Evolutionary conservation across 2,888 invertebrate species (phyloP).

Genomic region (Miltochrista miniata): DNA sequence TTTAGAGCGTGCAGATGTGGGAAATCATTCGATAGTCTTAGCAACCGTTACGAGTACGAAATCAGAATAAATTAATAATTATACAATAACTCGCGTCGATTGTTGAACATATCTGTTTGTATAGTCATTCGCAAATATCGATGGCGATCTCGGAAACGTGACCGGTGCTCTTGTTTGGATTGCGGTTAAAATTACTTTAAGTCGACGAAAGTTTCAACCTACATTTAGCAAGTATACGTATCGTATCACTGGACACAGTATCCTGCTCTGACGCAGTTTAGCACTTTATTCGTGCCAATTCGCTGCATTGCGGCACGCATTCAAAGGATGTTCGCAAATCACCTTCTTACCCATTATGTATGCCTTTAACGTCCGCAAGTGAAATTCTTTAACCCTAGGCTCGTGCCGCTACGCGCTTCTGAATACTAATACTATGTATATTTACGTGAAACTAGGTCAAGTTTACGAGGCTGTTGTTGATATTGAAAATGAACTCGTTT

Average conservation of each 20-base stretch:
- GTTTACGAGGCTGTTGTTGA: constrained; percentile 28
- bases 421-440: constrained; percentile 53
- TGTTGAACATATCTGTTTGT: constrained; percentile 41
- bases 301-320: constrained; percentile 72
- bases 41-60: constrained; percentile 52
- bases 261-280: constrained; percentile 65
- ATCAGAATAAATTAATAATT: constrained; percentile 55
- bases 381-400: constrained; percentile 61
- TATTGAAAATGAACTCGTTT: constrained; percentile 16
- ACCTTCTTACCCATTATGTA: constrained; percentile 36
- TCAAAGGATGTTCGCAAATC: constrained; percentile 64
- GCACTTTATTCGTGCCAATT: constrained; percentile 65
- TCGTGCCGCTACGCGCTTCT: constrained; percentile 52
- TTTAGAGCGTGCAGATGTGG: constrained; percentile 75
- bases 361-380: constrained; percentile 56
- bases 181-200: constrained; percentile 68
- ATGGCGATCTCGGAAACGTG: constrained; percentile 66
- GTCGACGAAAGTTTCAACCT: constrained; percentile 76
- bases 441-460: constrained; percentile 41
- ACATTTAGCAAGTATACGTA: constrained; percentile 68
- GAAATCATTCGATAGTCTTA: constrained; percentile 63
- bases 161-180: constrained; percentile 70
- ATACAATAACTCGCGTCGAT: constrained; percentile 45
- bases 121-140: constrained; percentile 36
- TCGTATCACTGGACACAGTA: constrained; percentile 65